phyloP scores from a whole-genome alignment of 2,113 vertebrate species.

The Morone saxatilis region DNA sequence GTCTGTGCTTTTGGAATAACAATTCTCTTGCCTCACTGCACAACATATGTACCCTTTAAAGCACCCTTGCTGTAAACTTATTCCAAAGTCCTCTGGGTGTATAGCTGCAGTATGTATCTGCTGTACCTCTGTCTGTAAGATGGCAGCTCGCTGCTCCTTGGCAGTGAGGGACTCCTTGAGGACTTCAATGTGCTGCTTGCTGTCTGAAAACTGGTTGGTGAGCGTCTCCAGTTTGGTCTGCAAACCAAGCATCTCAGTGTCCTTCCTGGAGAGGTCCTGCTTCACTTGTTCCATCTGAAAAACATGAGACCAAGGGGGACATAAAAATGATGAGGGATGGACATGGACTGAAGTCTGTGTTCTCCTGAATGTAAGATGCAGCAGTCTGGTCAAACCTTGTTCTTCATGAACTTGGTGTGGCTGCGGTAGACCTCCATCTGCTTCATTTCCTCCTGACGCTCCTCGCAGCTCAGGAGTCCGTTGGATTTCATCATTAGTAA shows the following conservation, averaged over 20 bases:
- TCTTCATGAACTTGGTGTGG: constrained; percentile 99
- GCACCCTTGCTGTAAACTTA: constrained; percentile 1
- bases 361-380: neutral
- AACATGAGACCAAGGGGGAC: neutral
- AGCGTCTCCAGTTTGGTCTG: constrained; percentile 98
- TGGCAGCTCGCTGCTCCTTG: constrained; percentile 97
- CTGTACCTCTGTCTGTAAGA: constrained; percentile 96
- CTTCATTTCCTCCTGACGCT: constrained; percentile 98
- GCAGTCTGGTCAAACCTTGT: constrained; percentile 86
- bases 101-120: neutral
- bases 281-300: constrained; percentile 97
- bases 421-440: constrained; percentile 99
- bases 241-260: constrained; percentile 94
- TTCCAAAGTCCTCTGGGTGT: neutral
- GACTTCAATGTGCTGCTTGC: constrained; percentile 98
- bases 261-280: constrained; percentile 97
- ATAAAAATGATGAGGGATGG: neutral
- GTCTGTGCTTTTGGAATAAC: neutral
- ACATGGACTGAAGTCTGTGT: neutral
- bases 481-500: constrained; percentile 97
- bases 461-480: constrained; percentile 96
- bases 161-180: constrained; percentile 98
- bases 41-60: neutral
- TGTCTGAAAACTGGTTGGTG: constrained; percentile 98
- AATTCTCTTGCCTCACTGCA: neutral